phyloP scores from a whole-genome alignment of 1,140 invertebrate species.

The Drosophila subpulchrella region DNA sequence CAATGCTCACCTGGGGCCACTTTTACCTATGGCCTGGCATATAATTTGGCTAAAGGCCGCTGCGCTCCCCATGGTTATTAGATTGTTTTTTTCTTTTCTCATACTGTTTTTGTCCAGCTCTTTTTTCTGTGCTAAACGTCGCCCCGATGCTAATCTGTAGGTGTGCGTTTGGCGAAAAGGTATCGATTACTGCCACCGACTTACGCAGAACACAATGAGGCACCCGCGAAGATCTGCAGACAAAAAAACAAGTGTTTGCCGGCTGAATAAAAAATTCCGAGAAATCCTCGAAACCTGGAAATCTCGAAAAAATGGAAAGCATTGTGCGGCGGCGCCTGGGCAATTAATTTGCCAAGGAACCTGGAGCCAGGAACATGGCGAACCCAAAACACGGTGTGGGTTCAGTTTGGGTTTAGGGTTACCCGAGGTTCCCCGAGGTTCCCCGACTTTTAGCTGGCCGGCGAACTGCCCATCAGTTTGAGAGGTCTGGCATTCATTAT shows the following conservation, averaged over 20 bases:
- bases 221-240: slow-evolving; percentile 32
- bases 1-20: slow-evolving; percentile 34
- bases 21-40: slow-evolving; percentile 55
- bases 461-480: slow-evolving; percentile 57
- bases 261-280: slow-evolving; percentile 58
- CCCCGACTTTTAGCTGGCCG: background rate
- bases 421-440: slow-evolving; percentile 53
- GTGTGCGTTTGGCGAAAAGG: slow-evolving; percentile 60
- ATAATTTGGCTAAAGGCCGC: slow-evolving; percentile 79
- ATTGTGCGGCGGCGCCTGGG: slow-evolving; percentile 79
- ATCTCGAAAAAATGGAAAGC: slow-evolving; percentile 50
- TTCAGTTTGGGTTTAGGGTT: slow-evolving; percentile 62
- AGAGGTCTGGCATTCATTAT: slow-evolving; percentile 72
- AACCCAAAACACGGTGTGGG: slow-evolving; percentile 57
- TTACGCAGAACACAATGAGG: slow-evolving; percentile 74
- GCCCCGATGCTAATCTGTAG: slow-evolving; percentile 71
- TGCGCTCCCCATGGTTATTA: slow-evolving; percentile 76
- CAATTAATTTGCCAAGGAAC: slow-evolving; percentile 71
- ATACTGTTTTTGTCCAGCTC: slow-evolving; percentile 5
- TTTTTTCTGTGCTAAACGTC: slow-evolving; percentile 74
- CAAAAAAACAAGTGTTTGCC: slow-evolving; percentile 69
- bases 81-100: slow-evolving; percentile 34
- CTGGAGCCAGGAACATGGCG: slow-evolving; percentile 4
- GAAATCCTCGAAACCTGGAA: slow-evolving; percentile 52
- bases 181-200: slow-evolving; percentile 81